phyloP scores from a whole-genome alignment of 2,797 vertebrate species.

The Poecilia gillii region DNA sequence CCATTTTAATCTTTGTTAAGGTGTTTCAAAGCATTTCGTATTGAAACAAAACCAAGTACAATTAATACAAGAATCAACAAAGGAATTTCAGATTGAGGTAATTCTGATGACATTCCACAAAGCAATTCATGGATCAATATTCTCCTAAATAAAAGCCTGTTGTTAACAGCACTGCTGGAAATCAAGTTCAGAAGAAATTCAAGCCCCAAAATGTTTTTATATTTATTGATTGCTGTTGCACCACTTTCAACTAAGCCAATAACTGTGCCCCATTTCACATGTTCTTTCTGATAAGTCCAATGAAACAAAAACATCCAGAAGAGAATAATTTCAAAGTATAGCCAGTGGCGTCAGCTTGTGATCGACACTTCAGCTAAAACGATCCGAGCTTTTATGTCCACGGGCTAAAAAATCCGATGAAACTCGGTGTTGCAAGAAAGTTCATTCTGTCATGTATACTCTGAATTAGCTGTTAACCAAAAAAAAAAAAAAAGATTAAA shows the following conservation, averaged over 20 bases:
- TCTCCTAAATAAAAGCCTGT: background rate
- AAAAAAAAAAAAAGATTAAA: background rate
- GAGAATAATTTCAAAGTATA: background rate
- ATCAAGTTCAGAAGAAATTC: background rate
- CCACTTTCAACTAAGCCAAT: background rate
- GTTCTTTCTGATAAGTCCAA: background rate
- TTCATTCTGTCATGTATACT: background rate
- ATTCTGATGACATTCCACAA: background rate
- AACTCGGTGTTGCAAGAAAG: background rate
- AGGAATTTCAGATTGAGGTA: background rate
- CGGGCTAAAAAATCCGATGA: background rate
- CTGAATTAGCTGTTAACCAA: background rate
- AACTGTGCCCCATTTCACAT: background rate
- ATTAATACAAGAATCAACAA: background rate
- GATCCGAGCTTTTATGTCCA: background rate
- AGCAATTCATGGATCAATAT: background rate
- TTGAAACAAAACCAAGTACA: background rate
- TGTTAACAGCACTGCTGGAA: constrained; percentile 1
- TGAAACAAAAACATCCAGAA: background rate
- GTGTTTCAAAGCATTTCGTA: background rate
- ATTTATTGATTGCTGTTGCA: background rate
- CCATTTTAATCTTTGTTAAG: background rate
- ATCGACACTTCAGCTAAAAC: background rate
- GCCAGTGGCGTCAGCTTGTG: background rate
- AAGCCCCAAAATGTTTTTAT: background rate